These are phyloP conservation scores for Oligia latruncula DNA, from an alignment of 2,888 invertebrate species.

Conservation along the genomic window DNA sequence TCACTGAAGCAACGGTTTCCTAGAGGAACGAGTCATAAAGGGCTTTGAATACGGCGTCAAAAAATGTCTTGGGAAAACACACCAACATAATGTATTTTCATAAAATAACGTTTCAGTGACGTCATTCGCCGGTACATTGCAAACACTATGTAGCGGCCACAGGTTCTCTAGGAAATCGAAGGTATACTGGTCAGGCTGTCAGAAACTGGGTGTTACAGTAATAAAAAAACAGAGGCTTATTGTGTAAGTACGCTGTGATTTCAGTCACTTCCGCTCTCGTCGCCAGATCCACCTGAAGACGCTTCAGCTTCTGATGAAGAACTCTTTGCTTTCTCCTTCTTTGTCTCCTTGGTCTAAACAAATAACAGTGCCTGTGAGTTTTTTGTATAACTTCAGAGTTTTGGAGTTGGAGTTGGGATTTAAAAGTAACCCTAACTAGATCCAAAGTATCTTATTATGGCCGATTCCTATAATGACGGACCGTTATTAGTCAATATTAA, in stretches of 20 bases:
- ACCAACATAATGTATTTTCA: neutral
- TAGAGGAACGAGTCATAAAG: neutral
- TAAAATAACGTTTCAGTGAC: neutral
- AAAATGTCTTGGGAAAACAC: neutral
- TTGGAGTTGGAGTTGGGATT: neutral
- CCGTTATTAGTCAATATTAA: neutral
- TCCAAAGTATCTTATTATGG: neutral
- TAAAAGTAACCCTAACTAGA: neutral
- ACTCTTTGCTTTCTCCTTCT: slow-evolving; percentile 81
- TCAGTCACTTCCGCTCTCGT: slow-evolving; percentile 83
- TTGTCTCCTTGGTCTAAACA: slow-evolving; percentile 81
- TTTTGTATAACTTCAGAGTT: neutral
- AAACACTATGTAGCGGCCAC: neutral
- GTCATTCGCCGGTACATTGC: neutral
- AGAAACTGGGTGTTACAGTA: slow-evolving; percentile 1
- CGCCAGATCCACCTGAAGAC: slow-evolving; percentile 80
- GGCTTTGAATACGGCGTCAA: neutral
- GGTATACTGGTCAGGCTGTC: neutral
- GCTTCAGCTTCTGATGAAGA: slow-evolving; percentile 85
- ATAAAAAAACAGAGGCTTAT: slow-evolving; percentile 29
- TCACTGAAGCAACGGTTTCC: neutral
- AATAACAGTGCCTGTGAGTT: slow-evolving; percentile 10
- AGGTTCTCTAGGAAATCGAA: neutral
- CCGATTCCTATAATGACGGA: neutral
- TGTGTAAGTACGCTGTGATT: slow-evolving; percentile 9